Base-by-base conservation (phyloP, 2,797 vertebrate species). In the Sebastes nivosus region DNA sequence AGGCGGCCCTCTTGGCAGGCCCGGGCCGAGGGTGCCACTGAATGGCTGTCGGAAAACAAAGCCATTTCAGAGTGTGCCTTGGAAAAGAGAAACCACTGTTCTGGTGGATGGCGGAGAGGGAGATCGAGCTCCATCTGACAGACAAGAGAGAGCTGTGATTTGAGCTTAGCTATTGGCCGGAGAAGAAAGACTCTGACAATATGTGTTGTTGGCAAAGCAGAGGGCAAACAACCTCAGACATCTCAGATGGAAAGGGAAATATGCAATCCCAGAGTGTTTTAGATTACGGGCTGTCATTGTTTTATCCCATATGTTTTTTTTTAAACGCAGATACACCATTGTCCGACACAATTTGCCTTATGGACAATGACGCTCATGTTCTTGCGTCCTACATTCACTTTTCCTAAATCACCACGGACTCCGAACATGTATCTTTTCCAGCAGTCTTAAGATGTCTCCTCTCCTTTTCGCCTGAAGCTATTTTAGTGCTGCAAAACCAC, bases 61-160 rank as follows among this genome's bases (percentile, higher is more conserved):
- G 93, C 89, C 93, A 89, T 94, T 93, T 93, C 85, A 87, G 93
- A 94, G 87, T 82, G 88, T 83, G 93, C 79, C 89, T 93, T 83
- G 93, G 91, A 94, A 94, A 93, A 93, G 92, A 93, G 85, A 93
- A 93, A 93, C 91, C 93, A 87, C 91, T 87, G 92, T 87, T 92
- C 83, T 77, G 57, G 69, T 22, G 77, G 79, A 79, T 76, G 81
- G 75, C 34, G 67, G 82, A 90, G 88, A 90, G 89, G 16, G 82
- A 88, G 83, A 88, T 75, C 12, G 42, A 86, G 89, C 79, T 86
- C 87, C 80, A 73, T 92, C 84, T 85, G 88, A 94, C 82, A 88
- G 86, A 87, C 87, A 46, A 46, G 16, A 88, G 80, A 86, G 86
- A 89, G 88, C 91, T 89, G 90, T 91, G 93, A 94, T 94, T 94